Evolutionary conservation across 2,113 vertebrate genomes (phyloP), one percentile per base, ranked within the genome.

Genomic region (Anguilla rostrata): DNA sequence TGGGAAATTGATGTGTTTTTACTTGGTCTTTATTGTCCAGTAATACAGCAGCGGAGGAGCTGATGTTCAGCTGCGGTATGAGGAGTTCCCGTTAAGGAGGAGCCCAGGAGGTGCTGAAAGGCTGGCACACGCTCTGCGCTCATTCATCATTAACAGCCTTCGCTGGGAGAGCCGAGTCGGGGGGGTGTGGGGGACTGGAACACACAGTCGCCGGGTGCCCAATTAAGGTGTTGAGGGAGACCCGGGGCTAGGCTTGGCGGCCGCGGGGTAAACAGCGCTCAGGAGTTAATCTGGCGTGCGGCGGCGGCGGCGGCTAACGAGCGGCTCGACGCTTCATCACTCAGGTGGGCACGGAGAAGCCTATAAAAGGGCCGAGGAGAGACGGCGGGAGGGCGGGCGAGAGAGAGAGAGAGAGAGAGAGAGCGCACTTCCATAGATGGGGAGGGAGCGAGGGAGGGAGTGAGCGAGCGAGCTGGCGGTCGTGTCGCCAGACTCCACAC

Each of bases 291-390:
- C 85, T 66, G 78, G 15, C 5, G 57, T 20, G n/a, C 41, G 20
- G n/a, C n/a, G n/a, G n/a, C n/a, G n/a, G 29, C 43, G 0, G 18
- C 26, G n/a, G 40, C 80, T 57, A 41, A 86, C 66, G 16, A 82
- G 8, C 22, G 56, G 34, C 39, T 41, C 20, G 39, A 22, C 39
- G 20, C 34, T 46, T 20, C 39, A n/a, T 82, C n/a, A 43, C 9
- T 60, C 29, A 63, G 78, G 84, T 60, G 78, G 78, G 85, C 49
- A 86, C 75, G 78, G 56, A 86, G 39, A 86, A 81, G 85, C 41
- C 79, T 82, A 66, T 66, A 80, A 82, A 82, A 82, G 79, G 85
- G 16, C n/a, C 29, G 79, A 5, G 56, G 39, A 14, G 78, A 41
- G 16, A 60, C 63, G 63, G 34, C 34, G 34, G 34, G 34, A 34